Base-by-base conservation (phyloP, 1,140 invertebrate species). In the Radopholus similis region DNA sequence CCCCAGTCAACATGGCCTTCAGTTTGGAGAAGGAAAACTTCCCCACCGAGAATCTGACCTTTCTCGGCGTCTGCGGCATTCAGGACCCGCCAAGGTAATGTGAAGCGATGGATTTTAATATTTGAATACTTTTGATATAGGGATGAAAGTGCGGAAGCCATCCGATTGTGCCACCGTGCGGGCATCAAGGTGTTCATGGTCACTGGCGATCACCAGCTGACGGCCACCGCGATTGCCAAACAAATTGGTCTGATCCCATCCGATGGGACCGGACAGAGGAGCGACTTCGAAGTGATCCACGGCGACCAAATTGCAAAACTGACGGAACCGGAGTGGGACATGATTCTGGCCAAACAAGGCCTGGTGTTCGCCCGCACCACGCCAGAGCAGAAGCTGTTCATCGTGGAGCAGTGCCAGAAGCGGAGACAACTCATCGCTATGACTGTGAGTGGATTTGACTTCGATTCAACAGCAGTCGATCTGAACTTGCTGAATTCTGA, bases 361-460 rank as follows among this genome's bases (percentile, higher is more conserved):
- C 91, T 92, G 42, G 90, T 91, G 0, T 91, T 91, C 77, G 90
- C 90, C 1, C 83, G 90, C 32, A 91, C 90, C 0, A 90, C 90
- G 0, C 90, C 90, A 0, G 89, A 90, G 54, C 90, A 91, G 73
- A 92, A 91, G 70, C 73, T 91, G 1, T 85, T 89, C 18, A 92
- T 91, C 74, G 90, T 92, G 0, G 90, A 91, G 82, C 89, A 89
- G 49, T 90, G 88, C 77, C 90, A 91, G 78, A 83, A 89, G 64
- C 78, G 88, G 5, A 89, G 89, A 23, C 87, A 89, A 70, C 89
- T 55, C 23, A 55, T 68, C 34, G 66, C 66, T 21, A 89, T 90
- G 0, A 91, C 90, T 59, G 59, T 62, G n/a, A 56, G 8, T 55
- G 18, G 34, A 18, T 55, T 55, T n/a, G n/a, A n/a, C n/a, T n/a